A percentile compares a stretch with the other conserved stretches of the same genome.
These are phyloP conservation scores for Drosophila birchii DNA, from an alignment of 2,888 invertebrate genomes.

Conservation along the genomic window DNA sequence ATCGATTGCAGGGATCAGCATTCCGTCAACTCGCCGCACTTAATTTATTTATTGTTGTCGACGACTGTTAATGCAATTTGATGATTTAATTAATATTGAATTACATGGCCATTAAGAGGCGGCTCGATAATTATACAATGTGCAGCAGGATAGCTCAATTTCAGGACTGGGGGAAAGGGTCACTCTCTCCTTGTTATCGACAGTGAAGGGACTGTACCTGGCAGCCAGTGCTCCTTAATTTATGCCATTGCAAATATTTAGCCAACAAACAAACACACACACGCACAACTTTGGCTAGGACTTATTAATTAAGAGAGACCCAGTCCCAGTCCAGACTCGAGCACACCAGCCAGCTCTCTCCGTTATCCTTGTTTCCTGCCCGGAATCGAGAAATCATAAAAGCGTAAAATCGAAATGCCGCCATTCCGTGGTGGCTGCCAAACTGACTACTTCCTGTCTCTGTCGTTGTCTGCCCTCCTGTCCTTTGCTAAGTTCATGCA, in stretches of 20 bases:
- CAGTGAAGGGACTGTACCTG: constrained; percentile 52
- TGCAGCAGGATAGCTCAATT: constrained; percentile 52
- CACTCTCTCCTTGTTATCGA: constrained; percentile 25
- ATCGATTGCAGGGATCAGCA: constrained; percentile 71
- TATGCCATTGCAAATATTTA: constrained; percentile 74
- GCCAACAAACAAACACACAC: constrained; percentile 62
- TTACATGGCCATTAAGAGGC: constrained; percentile 56
- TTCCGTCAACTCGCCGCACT: constrained; percentile 56
- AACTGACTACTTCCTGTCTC: constrained; percentile 64
- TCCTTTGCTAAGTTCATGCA: not conserved
- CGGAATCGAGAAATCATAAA: constrained; percentile 77
- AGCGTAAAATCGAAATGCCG: constrained; percentile 79
- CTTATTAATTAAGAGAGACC: constrained; percentile 74
- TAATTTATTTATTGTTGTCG: constrained; percentile 73
- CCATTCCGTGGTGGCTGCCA: constrained; percentile 73
- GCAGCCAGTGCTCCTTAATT: constrained; percentile 50
- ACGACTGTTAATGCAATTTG: constrained; percentile 65
- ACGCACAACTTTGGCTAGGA: constrained; percentile 49
- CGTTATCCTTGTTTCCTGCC: not conserved
- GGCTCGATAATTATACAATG: constrained; percentile 66
- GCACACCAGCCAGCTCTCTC: constrained; percentile 10
- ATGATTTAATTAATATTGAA: constrained; percentile 78
- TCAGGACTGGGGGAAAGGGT: constrained; percentile 10
- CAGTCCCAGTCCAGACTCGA: constrained; percentile 22
- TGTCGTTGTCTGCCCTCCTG: constrained; percentile 15